These are phyloP conservation scores for Megathymus violae DNA, from an alignment of 1,140 invertebrate genomes.

Conservation along the genomic window DNA sequence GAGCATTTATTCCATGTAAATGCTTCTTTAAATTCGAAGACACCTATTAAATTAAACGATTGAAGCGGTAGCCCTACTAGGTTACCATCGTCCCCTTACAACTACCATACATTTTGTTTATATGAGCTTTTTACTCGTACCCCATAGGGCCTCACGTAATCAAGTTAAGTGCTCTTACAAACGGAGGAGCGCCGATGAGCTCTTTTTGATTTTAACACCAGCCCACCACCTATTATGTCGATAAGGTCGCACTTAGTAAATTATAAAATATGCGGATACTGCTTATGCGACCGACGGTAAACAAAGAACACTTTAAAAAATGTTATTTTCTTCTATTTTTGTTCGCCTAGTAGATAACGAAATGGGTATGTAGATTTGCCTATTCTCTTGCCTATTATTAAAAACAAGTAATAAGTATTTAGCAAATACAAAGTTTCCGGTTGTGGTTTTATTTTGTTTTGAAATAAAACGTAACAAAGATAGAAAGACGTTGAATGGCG, in stretches of 20 bases:
- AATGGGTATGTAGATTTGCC: no score
- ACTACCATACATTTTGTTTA: constrained; percentile 32
- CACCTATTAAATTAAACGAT: neutral
- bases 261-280: constrained; percentile 37
- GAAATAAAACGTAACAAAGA: no score
- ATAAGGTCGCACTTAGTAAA: constrained; percentile 64
- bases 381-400: no score
- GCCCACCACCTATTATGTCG: constrained; percentile 58
- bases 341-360: no score
- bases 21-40: neutral
- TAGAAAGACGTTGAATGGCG: no score
- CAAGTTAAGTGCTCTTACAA: constrained; percentile 78
- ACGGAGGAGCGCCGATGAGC: constrained; percentile 62
- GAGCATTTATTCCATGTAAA: no score
- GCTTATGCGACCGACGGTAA: neutral
- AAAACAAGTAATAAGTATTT: no score
- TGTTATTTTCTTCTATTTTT: neutral
- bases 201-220: constrained; percentile 77
- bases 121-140: constrained; percentile 30
- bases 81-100: constrained; percentile 12
- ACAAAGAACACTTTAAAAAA: neutral
- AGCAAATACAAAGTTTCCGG: no score
- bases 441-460: no score
- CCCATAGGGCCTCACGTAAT: constrained; percentile 69
- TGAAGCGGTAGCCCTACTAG: constrained; percentile 6